These are phyloP conservation scores for Mycetomoellerius zeteki DNA, from an alignment of 1,140 invertebrate genomes.

Conservation along the genomic window DNA sequence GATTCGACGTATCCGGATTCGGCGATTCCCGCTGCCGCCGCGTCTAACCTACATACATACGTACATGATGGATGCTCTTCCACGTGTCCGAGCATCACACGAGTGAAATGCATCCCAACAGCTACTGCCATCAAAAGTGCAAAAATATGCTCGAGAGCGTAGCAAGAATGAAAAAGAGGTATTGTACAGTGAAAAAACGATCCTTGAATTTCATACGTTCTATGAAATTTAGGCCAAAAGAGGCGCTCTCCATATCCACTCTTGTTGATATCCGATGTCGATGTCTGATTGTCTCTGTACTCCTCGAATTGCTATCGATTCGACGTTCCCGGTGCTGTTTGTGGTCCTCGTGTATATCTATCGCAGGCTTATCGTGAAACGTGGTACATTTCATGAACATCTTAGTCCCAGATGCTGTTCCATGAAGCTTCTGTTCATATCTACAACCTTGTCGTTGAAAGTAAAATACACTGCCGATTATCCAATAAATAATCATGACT, in stretches of 20 bases:
- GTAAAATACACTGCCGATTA: neutral
- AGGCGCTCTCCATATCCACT: neutral
- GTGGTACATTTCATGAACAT: slow-evolving; percentile 33
- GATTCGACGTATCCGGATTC: slow-evolving; percentile 65
- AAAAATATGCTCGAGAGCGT: slow-evolving; percentile 23
- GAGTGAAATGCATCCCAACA: slow-evolving; percentile 30
- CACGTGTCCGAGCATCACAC: slow-evolving; percentile 45
- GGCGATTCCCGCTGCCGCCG: slow-evolving; percentile 45
- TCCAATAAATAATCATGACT: neutral
- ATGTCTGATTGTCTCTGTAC: slow-evolving; percentile 30
- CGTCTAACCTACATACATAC: slow-evolving; percentile 60
- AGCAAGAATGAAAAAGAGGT: neutral
- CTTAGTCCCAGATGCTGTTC: slow-evolving; percentile 6
- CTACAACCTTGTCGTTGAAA: neutral
- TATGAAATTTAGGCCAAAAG: slow-evolving; percentile 12
- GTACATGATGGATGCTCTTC: slow-evolving; percentile 55
- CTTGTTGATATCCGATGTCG: neutral
- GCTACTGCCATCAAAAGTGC: neutral
- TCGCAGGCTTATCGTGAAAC: slow-evolving; percentile 40
- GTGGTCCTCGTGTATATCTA: slow-evolving; percentile 13
- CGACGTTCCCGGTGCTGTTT: slow-evolving; percentile 20
- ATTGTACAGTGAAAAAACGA: neutral
- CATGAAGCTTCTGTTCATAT: neutral
- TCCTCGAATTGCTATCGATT: slow-evolving; percentile 50
- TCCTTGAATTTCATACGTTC: neutral